Conservation (phyloP, 2,113 vertebrate species). For the Oreochromis niloticus region DNA sequence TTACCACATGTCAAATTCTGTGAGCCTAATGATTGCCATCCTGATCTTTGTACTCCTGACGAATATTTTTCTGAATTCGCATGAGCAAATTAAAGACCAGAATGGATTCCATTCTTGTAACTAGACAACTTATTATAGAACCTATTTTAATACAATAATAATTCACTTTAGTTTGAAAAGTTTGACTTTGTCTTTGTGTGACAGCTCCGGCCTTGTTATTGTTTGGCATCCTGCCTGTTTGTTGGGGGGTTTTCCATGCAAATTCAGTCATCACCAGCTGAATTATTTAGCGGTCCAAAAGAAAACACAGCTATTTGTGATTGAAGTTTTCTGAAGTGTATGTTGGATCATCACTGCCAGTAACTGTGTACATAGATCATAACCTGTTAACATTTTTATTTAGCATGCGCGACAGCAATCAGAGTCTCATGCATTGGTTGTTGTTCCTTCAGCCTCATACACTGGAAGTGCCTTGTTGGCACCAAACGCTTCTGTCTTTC, state of each 20-base stretch:
- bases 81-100: not conserved
- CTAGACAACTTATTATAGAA: not conserved
- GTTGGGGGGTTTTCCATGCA: not conserved
- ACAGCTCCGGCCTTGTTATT: not conserved
- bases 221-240: not conserved
- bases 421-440: not conserved
- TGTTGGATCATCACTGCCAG: not conserved
- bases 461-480: not conserved
- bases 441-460: not conserved
- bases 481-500: not conserved
- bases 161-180: not conserved
- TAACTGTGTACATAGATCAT: not conserved
- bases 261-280: not conserved
- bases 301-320: not conserved
- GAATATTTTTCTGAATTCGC: not conserved
- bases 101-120: not conserved
- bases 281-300: not conserved
- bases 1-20: not conserved
- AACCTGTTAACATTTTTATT: not conserved
- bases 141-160: not conserved
- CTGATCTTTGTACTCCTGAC: not conserved
- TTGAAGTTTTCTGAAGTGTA: not conserved
- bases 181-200: not conserved
- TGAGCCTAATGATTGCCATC: not conserved
- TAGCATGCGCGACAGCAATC: not conserved